Percentiles rank a stretch among this genome's conserved stretches.
phyloP scores from a whole-genome alignment of 2,797 vertebrate genomes.

The Florisuga fusca region DNA sequence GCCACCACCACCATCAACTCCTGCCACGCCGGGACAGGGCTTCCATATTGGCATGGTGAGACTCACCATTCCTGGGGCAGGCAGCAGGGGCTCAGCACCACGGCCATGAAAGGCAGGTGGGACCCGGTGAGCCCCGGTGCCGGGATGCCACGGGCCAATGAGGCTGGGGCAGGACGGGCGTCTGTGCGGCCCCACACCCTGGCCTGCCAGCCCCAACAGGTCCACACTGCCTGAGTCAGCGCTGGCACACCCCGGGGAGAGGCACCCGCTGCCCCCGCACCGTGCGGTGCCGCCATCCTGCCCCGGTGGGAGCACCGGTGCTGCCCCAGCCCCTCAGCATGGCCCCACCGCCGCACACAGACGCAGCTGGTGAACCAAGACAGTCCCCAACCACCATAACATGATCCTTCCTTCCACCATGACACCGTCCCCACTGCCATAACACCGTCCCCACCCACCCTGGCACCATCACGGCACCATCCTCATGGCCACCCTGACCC shows the following conservation, averaged over 20 bases:
- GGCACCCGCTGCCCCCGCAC: neutral
- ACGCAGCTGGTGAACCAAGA: too few relatives aligned
- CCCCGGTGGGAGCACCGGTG: fast-evolving
- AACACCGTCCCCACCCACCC: neutral
- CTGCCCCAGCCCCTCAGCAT: neutral
- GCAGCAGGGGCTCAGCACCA: fast-evolving
- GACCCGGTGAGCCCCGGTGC: fast-evolving
- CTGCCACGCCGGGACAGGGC: fast-evolving
- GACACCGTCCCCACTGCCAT: neutral
- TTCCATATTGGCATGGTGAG: fast-evolving
- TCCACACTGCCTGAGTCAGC: slow-evolving; percentile 23
- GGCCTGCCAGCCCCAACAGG: neutral
- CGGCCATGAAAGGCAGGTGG: neutral
- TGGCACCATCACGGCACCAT: too few relatives aligned
- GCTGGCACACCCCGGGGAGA: slow-evolving; percentile 20
- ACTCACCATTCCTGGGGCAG: fast-evolving
- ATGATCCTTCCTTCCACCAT: too few relatives aligned
- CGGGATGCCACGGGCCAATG: fast-evolving
- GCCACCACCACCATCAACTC: neutral
- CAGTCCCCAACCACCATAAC: neutral
- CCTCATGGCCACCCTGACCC: too few relatives aligned
- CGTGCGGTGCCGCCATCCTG: fast-evolving
- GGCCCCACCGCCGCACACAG: neutral
- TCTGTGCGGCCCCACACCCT: neutral
- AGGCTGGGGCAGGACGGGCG: neutral